These are phyloP conservation scores for Sicus ferrugineus DNA, from an alignment of 2,888 invertebrate genomes.

Conservation along the genomic window DNA sequence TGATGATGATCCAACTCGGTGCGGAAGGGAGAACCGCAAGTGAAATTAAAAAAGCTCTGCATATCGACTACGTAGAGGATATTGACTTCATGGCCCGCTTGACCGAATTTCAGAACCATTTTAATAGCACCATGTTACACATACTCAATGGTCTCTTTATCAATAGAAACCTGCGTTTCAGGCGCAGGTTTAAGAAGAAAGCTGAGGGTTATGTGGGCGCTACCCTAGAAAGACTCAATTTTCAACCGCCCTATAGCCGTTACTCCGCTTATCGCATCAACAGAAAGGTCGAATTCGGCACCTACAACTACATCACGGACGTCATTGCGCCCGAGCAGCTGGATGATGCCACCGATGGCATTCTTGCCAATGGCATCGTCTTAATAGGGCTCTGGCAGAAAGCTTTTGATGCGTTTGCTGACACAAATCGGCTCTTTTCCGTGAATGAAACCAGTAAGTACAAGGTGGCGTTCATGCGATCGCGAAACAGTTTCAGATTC, in stretches of 20 bases:
- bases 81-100: too few species aligned
- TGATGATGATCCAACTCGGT: slow-evolving; percentile 56
- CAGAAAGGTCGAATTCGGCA: background rate
- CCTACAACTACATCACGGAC: background rate
- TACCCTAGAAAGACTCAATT: background rate
- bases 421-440: background rate
- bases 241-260: background rate
- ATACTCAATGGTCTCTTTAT: background rate
- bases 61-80: slow-evolving; percentile 44
- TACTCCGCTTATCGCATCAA: background rate
- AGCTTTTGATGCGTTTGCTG: background rate
- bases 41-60: slow-evolving; percentile 53
- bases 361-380: background rate
- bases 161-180: background rate
- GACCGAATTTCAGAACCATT: background rate
- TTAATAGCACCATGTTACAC: background rate
- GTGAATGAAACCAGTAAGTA: background rate
- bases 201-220: background rate
- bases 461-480: background rate
- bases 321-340: background rate
- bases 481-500: slow-evolving; percentile 1
- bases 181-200: background rate
- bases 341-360: background rate
- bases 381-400: background rate
- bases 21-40: slow-evolving; percentile 53